Evolutionary conservation across 2,113 vertebrate genomes (phyloP), one percentile per base, ranked within the genome.

Genomic region (Myotis davidii): DNA sequence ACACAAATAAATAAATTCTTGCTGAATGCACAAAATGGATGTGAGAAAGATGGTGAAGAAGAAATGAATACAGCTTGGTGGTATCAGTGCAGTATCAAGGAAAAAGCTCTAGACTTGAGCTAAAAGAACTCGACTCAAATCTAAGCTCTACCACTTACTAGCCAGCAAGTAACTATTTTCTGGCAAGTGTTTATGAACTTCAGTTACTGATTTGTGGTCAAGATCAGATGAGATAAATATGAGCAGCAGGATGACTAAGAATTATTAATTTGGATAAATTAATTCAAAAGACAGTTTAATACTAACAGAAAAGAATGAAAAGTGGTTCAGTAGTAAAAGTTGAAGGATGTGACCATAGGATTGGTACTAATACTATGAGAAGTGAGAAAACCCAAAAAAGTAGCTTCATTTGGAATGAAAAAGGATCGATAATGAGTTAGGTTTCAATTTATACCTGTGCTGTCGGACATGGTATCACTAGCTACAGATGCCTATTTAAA

Each of bases 101-200:
- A 64, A 67, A 94, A 87, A 85, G 52, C 37, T 93, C 84, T 84
- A 79, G 72, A 87, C 29, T 83, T 64, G 45, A 78, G 25, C 73
- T 56, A 73, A 74, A 87, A 86, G n/a, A 91, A 77, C 42, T 92
- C 37, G 52, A 95, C 67, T 81, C 54, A 91, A 88, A 84, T 69
- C 76, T 67, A 91, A 81, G 13, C n/a, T 88, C 23, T 81, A 69
- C 20, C 29, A 85, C 48, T 93, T 76, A 65, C 52, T 45, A 77
- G 34, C 13, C 32, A 79, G 52, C 73, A 89, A 70, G 25, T 65
- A 56, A 90, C 45, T 77, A 17, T 78, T 85, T 88, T n/a, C 76
- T 81, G 42, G 48, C 50, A 95, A 94, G 32, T 37, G 2, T 74
- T 48, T 61, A 52, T 10, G 18, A 84, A 56, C 54, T 87, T 93